Conservation (phyloP, 2,113 vertebrate genomes). For the Maccullochella peelii region DNA sequence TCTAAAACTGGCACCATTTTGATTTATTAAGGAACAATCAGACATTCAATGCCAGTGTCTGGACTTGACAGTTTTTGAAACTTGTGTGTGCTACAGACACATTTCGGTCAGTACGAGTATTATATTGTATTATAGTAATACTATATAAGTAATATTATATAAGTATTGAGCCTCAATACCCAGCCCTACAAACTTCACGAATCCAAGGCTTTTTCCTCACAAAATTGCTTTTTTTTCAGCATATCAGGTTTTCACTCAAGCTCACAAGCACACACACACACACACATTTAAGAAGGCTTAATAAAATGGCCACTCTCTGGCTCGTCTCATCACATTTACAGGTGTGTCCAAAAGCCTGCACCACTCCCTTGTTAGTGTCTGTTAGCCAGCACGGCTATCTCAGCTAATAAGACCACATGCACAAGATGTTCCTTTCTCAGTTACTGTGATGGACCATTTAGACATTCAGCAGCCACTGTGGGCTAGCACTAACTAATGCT, state of each 20-base stretch:
- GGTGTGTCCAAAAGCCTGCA: slow-evolving; percentile 33
- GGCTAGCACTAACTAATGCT: slow-evolving; percentile 29
- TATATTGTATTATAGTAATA: too few relatives aligned
- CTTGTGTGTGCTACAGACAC: not conserved
- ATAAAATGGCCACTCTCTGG: not conserved
- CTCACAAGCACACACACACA: not conserved
- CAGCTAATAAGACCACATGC: too few relatives aligned
- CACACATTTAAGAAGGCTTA: not conserved
- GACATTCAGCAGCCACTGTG: slow-evolving; percentile 25
- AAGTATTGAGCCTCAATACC: not conserved
- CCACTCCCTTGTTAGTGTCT: slow-evolving; percentile 43
- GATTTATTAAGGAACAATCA: not conserved
- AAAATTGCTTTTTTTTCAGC: not conserved
- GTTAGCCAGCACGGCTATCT: slow-evolving; percentile 31
- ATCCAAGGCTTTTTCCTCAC: not conserved
- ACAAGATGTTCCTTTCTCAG: too few relatives aligned
- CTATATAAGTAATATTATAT: too few relatives aligned
- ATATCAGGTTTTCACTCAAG: not conserved
- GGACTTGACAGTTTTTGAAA: not conserved
- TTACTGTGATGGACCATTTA: slow-evolving; percentile 48
- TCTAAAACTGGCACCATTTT: not conserved
- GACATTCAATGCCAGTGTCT: not conserved
- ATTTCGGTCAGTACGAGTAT: not conserved
- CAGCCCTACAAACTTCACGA: not conserved
- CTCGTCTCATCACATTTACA: slow-evolving; percentile 12